phyloP scores from a whole-genome alignment of 1,140 invertebrate genomes.

The Acromyrmex charruanus region DNA sequence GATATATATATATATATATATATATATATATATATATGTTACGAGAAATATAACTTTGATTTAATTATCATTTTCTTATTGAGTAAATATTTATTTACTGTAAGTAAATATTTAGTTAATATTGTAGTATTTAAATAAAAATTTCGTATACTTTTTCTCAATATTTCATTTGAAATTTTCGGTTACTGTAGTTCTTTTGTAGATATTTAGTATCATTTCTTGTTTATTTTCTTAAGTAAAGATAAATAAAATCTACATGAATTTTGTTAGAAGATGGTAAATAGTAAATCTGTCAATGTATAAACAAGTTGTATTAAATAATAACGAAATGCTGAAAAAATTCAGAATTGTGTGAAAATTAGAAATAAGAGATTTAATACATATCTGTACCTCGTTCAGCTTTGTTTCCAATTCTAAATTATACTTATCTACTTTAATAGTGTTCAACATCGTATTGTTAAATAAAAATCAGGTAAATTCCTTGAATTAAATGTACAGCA shows the following conservation, averaged over 20 bases:
- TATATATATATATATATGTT: too few relatives aligned
- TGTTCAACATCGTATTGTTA: not conserved
- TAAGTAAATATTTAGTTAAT: too few relatives aligned
- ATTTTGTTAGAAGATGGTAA: not conserved
- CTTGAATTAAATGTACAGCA: not conserved
- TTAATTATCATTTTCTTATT: too few relatives aligned
- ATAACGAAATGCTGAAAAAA: not conserved
- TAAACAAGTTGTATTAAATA: slow-evolving; percentile 1
- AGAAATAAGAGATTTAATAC: not conserved
- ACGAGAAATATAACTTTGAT: too few relatives aligned
- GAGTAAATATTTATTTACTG: too few relatives aligned
- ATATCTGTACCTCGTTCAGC: not conserved
- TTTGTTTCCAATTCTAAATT: not conserved
- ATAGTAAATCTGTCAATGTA: not conserved
- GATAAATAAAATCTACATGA: not conserved
- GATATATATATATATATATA: too few relatives aligned
- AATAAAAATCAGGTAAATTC: not conserved
- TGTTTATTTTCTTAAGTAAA: not conserved
- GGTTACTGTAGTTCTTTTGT: not conserved
- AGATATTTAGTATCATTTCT: not conserved
- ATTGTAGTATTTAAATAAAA: too few relatives aligned
- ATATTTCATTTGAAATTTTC: not conserved
- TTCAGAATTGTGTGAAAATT: not conserved
- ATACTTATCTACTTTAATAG: slow-evolving; percentile 4
- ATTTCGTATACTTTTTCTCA: too few relatives aligned